Base-by-base conservation (phyloP, 1,140 invertebrate species). In the Vanessa tameamea region DNA sequence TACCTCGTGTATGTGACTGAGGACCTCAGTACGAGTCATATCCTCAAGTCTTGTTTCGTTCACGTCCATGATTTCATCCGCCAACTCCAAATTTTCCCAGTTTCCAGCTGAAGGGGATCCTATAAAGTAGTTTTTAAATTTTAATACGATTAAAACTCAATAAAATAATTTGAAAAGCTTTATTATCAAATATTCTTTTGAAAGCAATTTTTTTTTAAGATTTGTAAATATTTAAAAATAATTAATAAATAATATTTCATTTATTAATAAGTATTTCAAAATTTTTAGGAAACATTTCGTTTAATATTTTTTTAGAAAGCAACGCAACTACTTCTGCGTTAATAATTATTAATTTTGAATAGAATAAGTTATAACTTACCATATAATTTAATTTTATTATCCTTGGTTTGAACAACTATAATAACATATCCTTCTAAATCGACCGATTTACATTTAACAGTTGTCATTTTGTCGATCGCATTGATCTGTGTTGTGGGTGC, bases 381-480 rank as follows among this genome's bases (percentile, higher is more conserved):
- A 89, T 98, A 98, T 61, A 99, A 94, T 94, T 98, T 98, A 87
- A 98, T 97, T 94, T 97, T 97, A 88, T 98, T 97, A 91, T 98
- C 98, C 88, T 97, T 96, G 81, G 97, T 97, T 94, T 98, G 97
- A 75, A 98, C 97, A 85, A 99, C 94, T 88, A 99, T 98, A 88
- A 99, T 99, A 87, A 99, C 97, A 94, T 99, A 99, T 83, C 98
- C 98, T 81, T 97, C 97, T 88, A 99, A 94, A 94, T 99, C 98
- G 84, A 99, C 97, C 94, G 91, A 90, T 82, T 93, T 93, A 67
- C 88, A 92, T 78, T 93, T 93, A 23, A 93, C 92, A 65, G 92
- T 92, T 73, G 91, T 93, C 89, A 93, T 92, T 83, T 93, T 93
- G 69, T 92, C 89, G 66, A 92, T 86, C 43, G 89, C 77, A 75